Evolutionary conservation across 2,888 invertebrate species (phyloP).

Genomic region (Lasioglossum vierecki): DNA sequence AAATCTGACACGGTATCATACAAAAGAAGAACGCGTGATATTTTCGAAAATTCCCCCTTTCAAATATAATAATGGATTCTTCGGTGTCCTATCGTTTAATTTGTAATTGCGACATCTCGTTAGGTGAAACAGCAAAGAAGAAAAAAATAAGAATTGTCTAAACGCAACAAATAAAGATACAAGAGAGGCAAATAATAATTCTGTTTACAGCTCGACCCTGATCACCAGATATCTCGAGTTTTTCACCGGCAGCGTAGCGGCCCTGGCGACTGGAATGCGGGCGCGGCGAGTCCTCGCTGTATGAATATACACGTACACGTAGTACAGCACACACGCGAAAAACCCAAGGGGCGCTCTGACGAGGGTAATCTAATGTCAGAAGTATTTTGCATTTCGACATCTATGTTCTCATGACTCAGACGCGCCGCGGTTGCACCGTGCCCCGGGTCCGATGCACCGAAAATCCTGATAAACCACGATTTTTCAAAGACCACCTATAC

Average conservation of each 20-base stretch:
- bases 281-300: constrained; percentile 81
- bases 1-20: neutral
- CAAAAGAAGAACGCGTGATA: neutral
- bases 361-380: constrained; percentile 48
- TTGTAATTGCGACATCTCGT: neutral
- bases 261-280: constrained; percentile 84
- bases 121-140: neutral
- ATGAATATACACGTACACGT: constrained; percentile 65
- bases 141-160: constrained; percentile 25
- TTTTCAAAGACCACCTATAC: constrained; percentile 14
- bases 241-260: constrained; percentile 78
- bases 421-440: neutral
- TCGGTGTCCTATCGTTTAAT: neutral
- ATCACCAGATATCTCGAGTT: constrained; percentile 76
- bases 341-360: constrained; percentile 69
- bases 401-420: neutral
- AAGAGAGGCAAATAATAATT: constrained; percentile 32
- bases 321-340: constrained; percentile 56
- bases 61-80: constrained; percentile 5
- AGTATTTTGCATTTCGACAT: constrained; percentile 43
- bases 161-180: neutral
- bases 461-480: neutral
- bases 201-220: constrained; percentile 68
- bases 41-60: neutral
- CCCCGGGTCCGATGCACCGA: neutral